These are phyloP conservation scores for Saccostrea glomerata DNA, from an alignment of 1,140 invertebrate genomes.

Conservation along the genomic window DNA sequence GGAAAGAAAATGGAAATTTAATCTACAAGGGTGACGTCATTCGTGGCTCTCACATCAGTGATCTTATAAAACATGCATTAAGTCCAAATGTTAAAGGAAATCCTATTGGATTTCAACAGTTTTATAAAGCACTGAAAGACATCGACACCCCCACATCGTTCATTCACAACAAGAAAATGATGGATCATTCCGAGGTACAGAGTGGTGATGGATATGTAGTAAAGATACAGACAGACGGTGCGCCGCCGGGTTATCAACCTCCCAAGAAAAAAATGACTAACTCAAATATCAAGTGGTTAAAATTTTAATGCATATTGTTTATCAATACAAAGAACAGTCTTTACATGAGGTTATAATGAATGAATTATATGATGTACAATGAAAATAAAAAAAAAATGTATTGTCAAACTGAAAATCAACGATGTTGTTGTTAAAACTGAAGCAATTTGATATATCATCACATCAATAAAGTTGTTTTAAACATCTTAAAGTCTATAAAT, in stretches of 20 bases:
- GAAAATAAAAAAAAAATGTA: constrained; percentile 1
- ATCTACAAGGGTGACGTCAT: constrained; percentile 26
- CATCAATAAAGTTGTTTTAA: not conserved
- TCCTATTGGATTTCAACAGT: constrained; percentile 23
- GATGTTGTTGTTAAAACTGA: not conserved
- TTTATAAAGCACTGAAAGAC: not conserved
- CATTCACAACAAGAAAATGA: not conserved
- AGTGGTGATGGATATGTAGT: not conserved
- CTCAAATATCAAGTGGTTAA: constrained; percentile 13
- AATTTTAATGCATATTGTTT: constrained; percentile 22
- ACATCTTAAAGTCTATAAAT: too few species aligned
- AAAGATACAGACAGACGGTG: not conserved
- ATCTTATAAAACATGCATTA: constrained; percentile 46
- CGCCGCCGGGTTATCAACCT: constrained; percentile 12
- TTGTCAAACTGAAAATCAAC: not conserved
- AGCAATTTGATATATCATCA: not conserved
- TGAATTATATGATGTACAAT: not conserved
- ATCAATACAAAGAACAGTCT: not conserved
- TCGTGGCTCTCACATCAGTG: constrained; percentile 37
- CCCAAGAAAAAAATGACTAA: constrained; percentile 1
- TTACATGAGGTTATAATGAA: not conserved
- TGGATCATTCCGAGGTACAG: not conserved
- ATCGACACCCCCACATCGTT: constrained; percentile 38
- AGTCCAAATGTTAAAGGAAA: not conserved
- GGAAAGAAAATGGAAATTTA: constrained; percentile 32